A percentile compares a stretch with the other conserved stretches of the same genome.
Conservation (phyloP, 2,888 invertebrate species). For the Nowickia ferox region DNA sequence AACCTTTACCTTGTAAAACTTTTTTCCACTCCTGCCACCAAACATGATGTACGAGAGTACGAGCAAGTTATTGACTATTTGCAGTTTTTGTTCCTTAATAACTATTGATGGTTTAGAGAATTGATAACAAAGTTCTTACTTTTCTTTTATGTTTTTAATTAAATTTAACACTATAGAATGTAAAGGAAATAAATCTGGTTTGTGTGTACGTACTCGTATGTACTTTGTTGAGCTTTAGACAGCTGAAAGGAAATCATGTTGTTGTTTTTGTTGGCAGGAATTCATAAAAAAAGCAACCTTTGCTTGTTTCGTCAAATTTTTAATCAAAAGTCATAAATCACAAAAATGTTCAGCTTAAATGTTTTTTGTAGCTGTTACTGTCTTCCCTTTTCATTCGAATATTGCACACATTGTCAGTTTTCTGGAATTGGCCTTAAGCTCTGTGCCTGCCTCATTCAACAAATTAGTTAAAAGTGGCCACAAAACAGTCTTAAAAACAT, state of each 20-base stretch:
- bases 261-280: slow-evolving; percentile 23
- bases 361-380: background rate
- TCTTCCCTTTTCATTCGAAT: slow-evolving; percentile 10
- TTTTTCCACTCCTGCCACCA: slow-evolving; percentile 26
- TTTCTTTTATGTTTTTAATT: slow-evolving; percentile 65
- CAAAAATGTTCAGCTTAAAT: slow-evolving; percentile 69
- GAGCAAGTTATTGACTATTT: slow-evolving; percentile 8
- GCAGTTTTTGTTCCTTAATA: slow-evolving; percentile 19
- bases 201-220: background rate
- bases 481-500: slow-evolving; percentile 18
- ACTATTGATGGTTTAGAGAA: slow-evolving; percentile 57
- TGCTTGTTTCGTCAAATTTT: slow-evolving; percentile 43
- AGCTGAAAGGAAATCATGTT: slow-evolving; percentile 37
- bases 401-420: slow-evolving; percentile 53
- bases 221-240: slow-evolving; percentile 9
- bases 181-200: slow-evolving; percentile 44
- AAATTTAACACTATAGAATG: slow-evolving; percentile 64
- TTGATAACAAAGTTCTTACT: slow-evolving; percentile 62
- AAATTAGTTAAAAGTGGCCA: slow-evolving; percentile 65
- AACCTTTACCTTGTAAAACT: slow-evolving; percentile 51
- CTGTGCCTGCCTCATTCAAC: slow-evolving; percentile 51
- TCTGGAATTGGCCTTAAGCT: slow-evolving; percentile 72
- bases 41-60: slow-evolving; percentile 52
- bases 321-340: slow-evolving; percentile 82
- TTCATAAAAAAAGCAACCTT: slow-evolving; percentile 57